Conservation (phyloP, 2,113 vertebrate species). For the Petrocephalus zakoni region DNA sequence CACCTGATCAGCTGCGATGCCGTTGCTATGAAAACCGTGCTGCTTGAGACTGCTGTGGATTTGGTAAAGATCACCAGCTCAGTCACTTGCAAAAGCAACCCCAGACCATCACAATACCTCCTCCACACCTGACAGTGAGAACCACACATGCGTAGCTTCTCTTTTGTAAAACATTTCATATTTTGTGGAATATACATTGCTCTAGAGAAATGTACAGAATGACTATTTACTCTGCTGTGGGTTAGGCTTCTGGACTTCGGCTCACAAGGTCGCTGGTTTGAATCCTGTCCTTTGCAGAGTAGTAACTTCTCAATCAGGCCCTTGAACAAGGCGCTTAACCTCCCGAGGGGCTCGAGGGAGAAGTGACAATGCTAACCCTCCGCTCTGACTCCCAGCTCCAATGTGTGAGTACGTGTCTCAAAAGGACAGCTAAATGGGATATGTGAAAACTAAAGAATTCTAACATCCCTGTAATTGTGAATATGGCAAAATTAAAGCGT, state of each 20-base stretch:
- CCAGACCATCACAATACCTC: neutral
- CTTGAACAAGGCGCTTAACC: neutral
- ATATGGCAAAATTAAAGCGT: neutral
- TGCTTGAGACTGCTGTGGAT: neutral
- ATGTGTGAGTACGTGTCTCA: neutral
- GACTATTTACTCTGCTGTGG: neutral
- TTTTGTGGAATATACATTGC: neutral
- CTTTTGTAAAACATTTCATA: neutral
- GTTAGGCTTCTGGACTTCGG: neutral
- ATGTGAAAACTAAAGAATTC: neutral
- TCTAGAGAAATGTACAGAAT: neutral
- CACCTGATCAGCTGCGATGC: neutral
- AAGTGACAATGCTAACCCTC: neutral
- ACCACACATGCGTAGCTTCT: neutral
- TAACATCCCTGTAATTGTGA: neutral
- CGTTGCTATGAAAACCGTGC: neutral
- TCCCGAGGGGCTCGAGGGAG: neutral
- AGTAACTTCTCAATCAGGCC: neutral
- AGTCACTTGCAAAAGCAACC: neutral
- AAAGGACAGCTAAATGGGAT: no score
- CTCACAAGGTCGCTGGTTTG: neutral
- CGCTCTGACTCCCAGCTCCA: neutral
- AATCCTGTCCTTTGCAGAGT: neutral
- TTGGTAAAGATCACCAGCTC: neutral
- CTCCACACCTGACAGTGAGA: neutral